Conservation (phyloP, 2,797 vertebrate species). For the Spondyliosoma cantharus region DNA sequence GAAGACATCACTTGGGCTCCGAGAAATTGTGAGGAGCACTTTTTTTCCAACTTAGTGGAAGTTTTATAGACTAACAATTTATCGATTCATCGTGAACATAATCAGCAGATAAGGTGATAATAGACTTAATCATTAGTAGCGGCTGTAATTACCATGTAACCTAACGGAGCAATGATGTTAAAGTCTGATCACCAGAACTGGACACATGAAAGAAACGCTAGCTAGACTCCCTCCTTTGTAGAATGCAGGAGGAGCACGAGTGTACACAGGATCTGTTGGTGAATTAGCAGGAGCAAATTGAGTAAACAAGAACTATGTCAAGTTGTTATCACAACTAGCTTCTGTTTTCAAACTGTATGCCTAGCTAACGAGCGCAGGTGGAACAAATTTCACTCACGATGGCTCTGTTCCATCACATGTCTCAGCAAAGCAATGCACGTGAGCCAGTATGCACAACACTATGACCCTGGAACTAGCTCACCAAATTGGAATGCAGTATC, state of each 20-base stretch:
- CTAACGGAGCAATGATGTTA: background rate
- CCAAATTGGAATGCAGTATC: background rate
- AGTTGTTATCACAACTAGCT: background rate
- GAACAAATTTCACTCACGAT: background rate
- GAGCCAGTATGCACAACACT: background rate
- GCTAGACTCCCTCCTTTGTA: background rate
- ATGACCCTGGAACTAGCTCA: background rate
- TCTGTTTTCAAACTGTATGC: no score
- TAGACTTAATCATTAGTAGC: no score
- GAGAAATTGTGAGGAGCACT: no score
- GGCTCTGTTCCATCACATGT: background rate
- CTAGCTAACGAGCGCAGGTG: background rate
- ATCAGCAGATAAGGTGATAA: no score
- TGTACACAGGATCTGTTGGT: no score
- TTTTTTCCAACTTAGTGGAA: no score
- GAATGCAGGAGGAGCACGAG: background rate
- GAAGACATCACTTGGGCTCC: no score
- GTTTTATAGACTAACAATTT: no score
- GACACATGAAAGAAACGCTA: no score
- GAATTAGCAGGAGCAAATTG: background rate
- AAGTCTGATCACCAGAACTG: background rate
- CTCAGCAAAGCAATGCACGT: background rate
- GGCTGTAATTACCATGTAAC: no score
- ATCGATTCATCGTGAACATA: no score
- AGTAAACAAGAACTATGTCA: background rate